These are phyloP conservation scores for Trachythela sp. DNA, from an alignment of 64 coral and sea anemone species.

Conservation along the genomic window DNA sequence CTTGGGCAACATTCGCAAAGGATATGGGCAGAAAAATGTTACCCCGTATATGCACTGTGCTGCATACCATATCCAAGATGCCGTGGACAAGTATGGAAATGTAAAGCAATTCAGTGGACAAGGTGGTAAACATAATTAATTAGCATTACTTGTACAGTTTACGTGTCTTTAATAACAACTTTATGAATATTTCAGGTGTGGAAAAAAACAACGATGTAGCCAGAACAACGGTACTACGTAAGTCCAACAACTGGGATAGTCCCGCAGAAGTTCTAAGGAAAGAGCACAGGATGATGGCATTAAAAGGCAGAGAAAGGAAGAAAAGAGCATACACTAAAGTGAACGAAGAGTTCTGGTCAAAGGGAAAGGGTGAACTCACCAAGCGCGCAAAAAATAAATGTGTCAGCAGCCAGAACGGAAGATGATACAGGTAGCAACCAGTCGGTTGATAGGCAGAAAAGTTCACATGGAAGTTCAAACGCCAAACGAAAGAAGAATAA, in stretches of 20 bases:
- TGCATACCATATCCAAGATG: constrained; percentile 54
- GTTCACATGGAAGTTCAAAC: too few species aligned
- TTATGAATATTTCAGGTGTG: neutral
- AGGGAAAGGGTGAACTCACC: too few species aligned
- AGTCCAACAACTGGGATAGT: constrained; percentile 42
- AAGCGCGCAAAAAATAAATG: too few species aligned
- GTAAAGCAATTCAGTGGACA: constrained; percentile 74
- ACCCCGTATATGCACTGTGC: constrained; percentile 53
- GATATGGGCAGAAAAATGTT: constrained; percentile 54
- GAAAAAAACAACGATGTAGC: constrained; percentile 57
- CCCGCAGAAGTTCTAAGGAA: constrained; percentile 30
- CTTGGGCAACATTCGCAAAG: constrained; percentile 40
- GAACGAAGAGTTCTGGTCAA: constrained; percentile 31
- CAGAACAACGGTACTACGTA: neutral
- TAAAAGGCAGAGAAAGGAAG: neutral
- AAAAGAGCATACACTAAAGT: constrained; percentile 32
- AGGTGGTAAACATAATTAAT: too few species aligned
- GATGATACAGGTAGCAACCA: too few species aligned
- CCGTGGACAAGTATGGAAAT: constrained; percentile 43
- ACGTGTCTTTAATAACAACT: neutral
- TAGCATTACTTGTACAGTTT: neutral
- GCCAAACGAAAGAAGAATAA: too few species aligned
- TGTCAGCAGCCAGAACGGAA: too few species aligned
- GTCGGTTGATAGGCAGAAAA: too few species aligned
- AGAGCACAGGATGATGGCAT: neutral